phyloP scores from a whole-genome alignment of 2,797 vertebrate genomes.

The Phrynocephalus guinanensis region DNA sequence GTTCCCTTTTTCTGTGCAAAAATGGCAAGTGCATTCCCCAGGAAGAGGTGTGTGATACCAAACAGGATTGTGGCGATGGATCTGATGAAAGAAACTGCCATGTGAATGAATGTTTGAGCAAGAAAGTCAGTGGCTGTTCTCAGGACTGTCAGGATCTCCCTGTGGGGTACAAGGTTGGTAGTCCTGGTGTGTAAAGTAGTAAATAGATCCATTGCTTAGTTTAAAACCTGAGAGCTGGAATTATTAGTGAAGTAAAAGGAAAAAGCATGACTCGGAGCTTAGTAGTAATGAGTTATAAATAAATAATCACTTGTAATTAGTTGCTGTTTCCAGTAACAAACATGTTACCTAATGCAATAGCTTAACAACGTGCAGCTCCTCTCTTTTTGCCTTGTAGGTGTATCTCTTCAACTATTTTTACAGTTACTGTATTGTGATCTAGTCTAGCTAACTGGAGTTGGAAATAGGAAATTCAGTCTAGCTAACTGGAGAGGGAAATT shows the following conservation, averaged over 20 bases:
- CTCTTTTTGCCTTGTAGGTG: no score
- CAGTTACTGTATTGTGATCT: no score
- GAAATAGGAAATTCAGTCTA: no score
- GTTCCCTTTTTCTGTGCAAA: slow-evolving; percentile 87
- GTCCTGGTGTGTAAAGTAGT: slow-evolving; percentile 48
- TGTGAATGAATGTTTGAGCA: slow-evolving; percentile 95
- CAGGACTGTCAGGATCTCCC: slow-evolving; percentile 96
- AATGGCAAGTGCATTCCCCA: slow-evolving; percentile 94
- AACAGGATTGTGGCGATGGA: slow-evolving; percentile 92
- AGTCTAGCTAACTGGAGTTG: no score
- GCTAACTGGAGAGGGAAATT: no score
- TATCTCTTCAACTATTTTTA: no score
- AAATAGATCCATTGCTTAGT: background rate
- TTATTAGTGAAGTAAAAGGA: background rate
- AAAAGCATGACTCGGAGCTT: background rate
- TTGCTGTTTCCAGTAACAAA: no score
- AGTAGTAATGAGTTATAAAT: no score
- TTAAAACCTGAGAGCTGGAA: background rate
- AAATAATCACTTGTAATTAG: no score
- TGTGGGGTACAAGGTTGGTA: slow-evolving; percentile 92
- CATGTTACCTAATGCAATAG: no score
- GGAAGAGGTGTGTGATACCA: slow-evolving; percentile 87
- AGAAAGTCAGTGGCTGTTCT: slow-evolving; percentile 93
- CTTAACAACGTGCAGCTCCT: no score
- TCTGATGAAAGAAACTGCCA: slow-evolving; percentile 96